Base-by-base conservation (phyloP, 2,797 vertebrate genomes). In the Triplophysa yarkandensis region DNA sequence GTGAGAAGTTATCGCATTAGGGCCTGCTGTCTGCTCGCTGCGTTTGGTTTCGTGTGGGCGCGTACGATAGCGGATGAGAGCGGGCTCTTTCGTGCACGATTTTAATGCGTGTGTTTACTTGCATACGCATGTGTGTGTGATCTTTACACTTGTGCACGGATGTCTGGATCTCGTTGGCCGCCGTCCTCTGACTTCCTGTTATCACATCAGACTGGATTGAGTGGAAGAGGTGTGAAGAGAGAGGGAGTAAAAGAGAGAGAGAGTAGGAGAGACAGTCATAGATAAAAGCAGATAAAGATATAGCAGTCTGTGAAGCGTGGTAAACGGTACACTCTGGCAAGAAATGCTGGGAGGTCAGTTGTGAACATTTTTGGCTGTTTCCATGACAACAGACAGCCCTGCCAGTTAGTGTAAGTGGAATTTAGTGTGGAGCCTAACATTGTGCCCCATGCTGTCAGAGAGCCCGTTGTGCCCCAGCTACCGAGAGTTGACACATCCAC, bases 121-220 rank as follows among this genome's bases (percentile, higher is more conserved):
- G 44, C 54, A 28, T 46, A 30, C 44, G 27, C 36, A 23, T 60
- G 43, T 69, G 32, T 54, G 60, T 57, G 48, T 44, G 32, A 39
- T 44, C 16, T 66, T 30, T 57, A 58, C 57, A 34, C 43, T 58
- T 68, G 44, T 50, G 61, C 65, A 36, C 4, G 14, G 25, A 80
- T 85, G 71, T 36, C 72, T 83, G 78, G 81, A 86, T 67, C 66
- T 71, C 23, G 66, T 70, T 77, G 50, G 73, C 82, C 88, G 70
- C 81, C 80, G 84, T 75, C 82, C 79, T 83, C 80, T 77, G 79
- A 82, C 82, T 88, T 91, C 86, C 88, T 88, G 87, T 90, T 90
- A 83, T 86, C 86, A 68, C 74, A 81, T 76, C 68, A 78, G 82
- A 81, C 76, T 67, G 78, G 77, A 84, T 83, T 81, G 81, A 78